Base-by-base conservation (phyloP, 2,113 vertebrate species). In the Indri indri region DNA sequence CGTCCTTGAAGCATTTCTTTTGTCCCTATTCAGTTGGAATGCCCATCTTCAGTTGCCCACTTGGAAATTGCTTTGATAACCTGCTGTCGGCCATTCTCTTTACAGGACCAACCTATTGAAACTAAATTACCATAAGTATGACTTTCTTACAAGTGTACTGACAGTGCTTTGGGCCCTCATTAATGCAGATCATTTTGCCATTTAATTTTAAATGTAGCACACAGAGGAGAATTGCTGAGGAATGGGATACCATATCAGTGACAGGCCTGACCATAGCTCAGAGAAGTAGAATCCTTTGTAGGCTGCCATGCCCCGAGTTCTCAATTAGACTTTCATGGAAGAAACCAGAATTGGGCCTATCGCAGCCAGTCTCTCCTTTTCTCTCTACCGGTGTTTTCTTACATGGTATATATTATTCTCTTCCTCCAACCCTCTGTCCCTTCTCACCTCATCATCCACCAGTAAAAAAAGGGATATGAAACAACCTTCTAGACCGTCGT, bases 61-160 rank as follows among this genome's bases (percentile, higher is more conserved):
- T 93, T 95, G 97, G 91, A 97, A 97, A 94, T 71, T 88, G 80
- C 92, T 96, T 94, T 98, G 96, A 97, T 97, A 98, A 97, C 91
- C 89, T 70, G 89, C 92, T 97, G 96, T 94, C 95, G 97, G 79
- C 93, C 93, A 96, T 96, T 94, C 87, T 97, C 93, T 97, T 97
- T 95, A 95, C 84, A 93, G 12, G 76, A 73, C 88, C 86, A 91
- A 88, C 40, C 83, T 63, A 95, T 82, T 89, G 97, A 96, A 97
- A 91, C 42, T 20, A 86, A 98, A 97, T 97, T 96, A 91, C 95
- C 81, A 74, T 97, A 96, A 95, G 94, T 92, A 93, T 97, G 88
- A 95, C 98, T 97, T 97, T 82, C 90, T 73, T 81, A 73, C 95
- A 14, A 22, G 88, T 90, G 71, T 63, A 84, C 88, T 57, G 84